A percentile compares a stretch with the other conserved stretches of the same genome.
Evolutionary conservation across 2,888 invertebrate genomes (phyloP).

Genomic region (Alcis repandata): DNA sequence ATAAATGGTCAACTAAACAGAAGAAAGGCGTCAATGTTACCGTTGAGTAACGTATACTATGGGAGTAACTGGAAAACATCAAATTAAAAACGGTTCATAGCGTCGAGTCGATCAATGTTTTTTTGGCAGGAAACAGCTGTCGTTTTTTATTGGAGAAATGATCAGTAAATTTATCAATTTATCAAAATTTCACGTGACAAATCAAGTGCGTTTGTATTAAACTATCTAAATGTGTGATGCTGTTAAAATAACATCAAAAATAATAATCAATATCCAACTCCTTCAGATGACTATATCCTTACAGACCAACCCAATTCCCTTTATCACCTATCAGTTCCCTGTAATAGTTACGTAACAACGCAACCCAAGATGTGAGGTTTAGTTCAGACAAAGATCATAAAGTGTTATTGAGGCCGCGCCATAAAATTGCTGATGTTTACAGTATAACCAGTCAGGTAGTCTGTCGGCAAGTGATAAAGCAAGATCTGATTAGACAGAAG

Average conservation of each 20-base stretch:
- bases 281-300: not conserved
- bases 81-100: no score
- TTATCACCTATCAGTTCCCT: constrained; percentile 60
- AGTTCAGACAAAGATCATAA: constrained; percentile 54
- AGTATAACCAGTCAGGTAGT: constrained; percentile 38
- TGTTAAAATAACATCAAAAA: not conserved
- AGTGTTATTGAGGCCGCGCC: constrained; percentile 58
- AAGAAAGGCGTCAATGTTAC: not conserved
- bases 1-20: not conserved
- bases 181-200: no score
- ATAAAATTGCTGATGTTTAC: constrained; percentile 52
- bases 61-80: no score
- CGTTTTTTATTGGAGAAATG: no score
- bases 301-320: not conserved
- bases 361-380: constrained; percentile 61
- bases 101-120: no score
- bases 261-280: not conserved
- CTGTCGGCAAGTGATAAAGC: constrained; percentile 39
- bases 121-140: no score
- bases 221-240: no score
- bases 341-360: constrained; percentile 62
- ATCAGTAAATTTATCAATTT: no score
- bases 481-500: constrained; percentile 4
- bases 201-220: no score
- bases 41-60: no score